Evolutionary conservation across 2,888 invertebrate genomes (phyloP), one percentile per base, ranked within the genome.

Genomic region (Brenthis hecate): DNA sequence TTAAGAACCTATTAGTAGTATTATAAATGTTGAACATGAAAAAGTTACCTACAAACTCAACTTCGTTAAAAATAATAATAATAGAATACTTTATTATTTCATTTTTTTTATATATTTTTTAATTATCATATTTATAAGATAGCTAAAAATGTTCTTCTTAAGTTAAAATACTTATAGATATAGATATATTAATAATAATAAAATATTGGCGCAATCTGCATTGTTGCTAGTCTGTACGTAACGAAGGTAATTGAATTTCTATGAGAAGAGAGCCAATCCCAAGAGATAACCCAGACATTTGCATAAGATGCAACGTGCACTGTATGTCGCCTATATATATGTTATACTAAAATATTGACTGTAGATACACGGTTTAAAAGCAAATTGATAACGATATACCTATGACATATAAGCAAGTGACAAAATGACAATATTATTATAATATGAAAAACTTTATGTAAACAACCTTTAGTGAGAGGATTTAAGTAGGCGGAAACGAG

Each of bases 161-260:
- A 19, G 28, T 4, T 5, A 4, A 28, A 28, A 28, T 4, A 28
- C 5, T 4, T 28, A 28, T 28, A 28, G 32, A 28, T 32, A 56
- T 19, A 8, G 1, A n/a, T n/a, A n/a, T n/a, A 13, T 16, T 2
- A 65, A 55, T 54, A 16, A 28, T n/a, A 28, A 2, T 14, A 51
- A 2, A 36, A n/a, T 56, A 28, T 55, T 43, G 8, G 6, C 14
- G 61, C 68, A 67, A 73, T 76, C 79, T 74, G 47, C 28, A 14
- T 13, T n/a, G 13, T 23, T 13, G 47, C 36, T 66, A 56, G 58
- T 70, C 75, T 74, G 64, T 70, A 51, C 55, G 56, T 70, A 78
- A 80, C 78, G 77, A 74, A 76, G 77, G 81, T 82, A 85, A 83
- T 84, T 83, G 81, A 84, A 84, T 85, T 72, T 74, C 74, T 72